Percentiles rank a stretch among this genome's conserved stretches.
Conservation (phyloP, 2,797 vertebrate genomes). For the Acrocephalus scirpaceus region DNA sequence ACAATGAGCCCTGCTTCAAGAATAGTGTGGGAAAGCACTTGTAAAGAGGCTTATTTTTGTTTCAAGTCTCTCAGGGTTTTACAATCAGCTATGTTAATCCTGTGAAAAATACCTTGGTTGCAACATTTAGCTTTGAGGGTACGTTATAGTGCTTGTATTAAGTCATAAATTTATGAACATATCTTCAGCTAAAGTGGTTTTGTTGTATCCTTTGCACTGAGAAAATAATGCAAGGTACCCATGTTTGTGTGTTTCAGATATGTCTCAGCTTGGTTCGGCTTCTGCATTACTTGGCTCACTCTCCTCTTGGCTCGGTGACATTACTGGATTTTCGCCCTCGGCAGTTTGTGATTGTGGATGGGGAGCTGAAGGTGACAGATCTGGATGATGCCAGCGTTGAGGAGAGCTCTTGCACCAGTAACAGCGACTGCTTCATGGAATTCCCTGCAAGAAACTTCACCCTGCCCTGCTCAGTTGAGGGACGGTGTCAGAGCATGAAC, state of each 20-base stretch:
- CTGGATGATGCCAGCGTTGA: constrained; percentile 87
- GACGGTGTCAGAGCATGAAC: constrained; percentile 84
- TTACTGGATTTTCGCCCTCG: constrained; percentile 91
- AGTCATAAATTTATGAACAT: background rate
- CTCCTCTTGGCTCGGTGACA: constrained; percentile 87
- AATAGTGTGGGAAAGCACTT: constrained; percentile 44
- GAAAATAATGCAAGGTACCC: background rate
- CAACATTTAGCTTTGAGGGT: background rate
- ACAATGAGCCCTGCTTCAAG: background rate
- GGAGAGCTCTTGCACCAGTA: constrained; percentile 80
- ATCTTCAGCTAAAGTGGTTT: background rate
- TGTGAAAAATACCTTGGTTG: constrained; percentile 64
- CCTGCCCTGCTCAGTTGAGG: constrained; percentile 81
- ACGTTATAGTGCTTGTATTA: background rate
- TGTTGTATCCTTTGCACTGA: background rate
- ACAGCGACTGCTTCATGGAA: constrained; percentile 80
- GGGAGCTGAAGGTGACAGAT: constrained; percentile 89
- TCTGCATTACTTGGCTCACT: constrained; percentile 88
- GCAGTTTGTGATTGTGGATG: constrained; percentile 87
- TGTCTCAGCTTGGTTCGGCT: constrained; percentile 87
- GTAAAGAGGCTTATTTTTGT: constrained; percentile 52
- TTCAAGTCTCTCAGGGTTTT: constrained; percentile 44
- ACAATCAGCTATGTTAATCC: constrained; percentile 43
- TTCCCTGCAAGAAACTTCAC: constrained; percentile 90
- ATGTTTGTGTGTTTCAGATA: constrained; percentile 75